phyloP scores from a whole-genome alignment of 2,113 vertebrate species.

The Melanerpes formicivorus region DNA sequence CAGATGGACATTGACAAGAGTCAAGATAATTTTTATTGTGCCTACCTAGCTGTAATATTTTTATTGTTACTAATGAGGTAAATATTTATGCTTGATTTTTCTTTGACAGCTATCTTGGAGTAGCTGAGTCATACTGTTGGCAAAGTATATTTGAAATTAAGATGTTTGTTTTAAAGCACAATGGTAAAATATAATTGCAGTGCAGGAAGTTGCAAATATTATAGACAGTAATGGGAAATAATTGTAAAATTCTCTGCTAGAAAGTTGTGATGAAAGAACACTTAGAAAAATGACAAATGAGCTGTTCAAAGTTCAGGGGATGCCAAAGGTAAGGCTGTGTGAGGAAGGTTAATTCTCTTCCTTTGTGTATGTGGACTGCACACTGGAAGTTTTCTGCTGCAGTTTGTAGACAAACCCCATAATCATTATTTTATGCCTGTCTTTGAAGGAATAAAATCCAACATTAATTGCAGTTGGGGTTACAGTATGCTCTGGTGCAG shows the following conservation, averaged over 20 bases:
- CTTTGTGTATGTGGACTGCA: background rate
- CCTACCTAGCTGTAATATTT: slow-evolving; percentile 44
- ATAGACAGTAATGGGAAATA: slow-evolving; percentile 33
- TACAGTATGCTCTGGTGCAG: background rate
- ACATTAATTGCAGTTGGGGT: background rate
- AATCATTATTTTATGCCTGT: background rate
- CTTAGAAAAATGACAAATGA: slow-evolving; percentile 48
- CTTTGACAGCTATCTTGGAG: slow-evolving; percentile 64
- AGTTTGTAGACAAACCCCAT: background rate
- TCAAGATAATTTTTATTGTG: slow-evolving; percentile 63
- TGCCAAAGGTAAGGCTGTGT: slow-evolving; percentile 17
- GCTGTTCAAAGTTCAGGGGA: background rate
- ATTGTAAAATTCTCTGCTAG: slow-evolving; percentile 11
- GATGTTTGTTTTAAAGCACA: slow-evolving; percentile 50
- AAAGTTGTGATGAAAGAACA: slow-evolving; percentile 38
- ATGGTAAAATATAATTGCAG: slow-evolving; percentile 17
- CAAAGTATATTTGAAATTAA: slow-evolving; percentile 69
- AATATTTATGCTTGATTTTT: slow-evolving; percentile 75
- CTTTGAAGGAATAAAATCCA: background rate
- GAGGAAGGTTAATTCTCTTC: background rate
- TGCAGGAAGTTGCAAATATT: slow-evolving; percentile 27
- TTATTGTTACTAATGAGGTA: slow-evolving; percentile 74
- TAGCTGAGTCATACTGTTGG: slow-evolving; percentile 45
- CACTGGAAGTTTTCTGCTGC: background rate
- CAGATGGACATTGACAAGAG: slow-evolving; percentile 56